Evolutionary conservation across 2,797 vertebrate species (phyloP).

Genomic region (Sebastes trivittatus): DNA sequence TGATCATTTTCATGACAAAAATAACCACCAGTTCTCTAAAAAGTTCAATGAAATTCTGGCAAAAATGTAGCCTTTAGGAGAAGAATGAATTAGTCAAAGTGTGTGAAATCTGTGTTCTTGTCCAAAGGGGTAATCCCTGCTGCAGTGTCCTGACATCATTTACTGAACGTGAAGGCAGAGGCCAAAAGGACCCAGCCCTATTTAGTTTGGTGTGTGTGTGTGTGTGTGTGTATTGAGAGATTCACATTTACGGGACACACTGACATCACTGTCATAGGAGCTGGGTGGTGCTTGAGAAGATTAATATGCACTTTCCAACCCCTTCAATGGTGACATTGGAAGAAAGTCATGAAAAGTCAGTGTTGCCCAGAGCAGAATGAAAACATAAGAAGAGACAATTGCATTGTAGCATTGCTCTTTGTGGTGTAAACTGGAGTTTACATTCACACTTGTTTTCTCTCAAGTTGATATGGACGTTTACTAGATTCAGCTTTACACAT

Average conservation of each 20-base stretch:
- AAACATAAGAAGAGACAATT: background rate
- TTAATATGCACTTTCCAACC: constrained; percentile 19
- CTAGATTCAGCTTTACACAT: background rate
- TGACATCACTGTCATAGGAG: constrained; percentile 34
- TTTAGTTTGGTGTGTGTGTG: background rate
- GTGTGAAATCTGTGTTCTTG: background rate
- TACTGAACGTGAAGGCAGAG: background rate
- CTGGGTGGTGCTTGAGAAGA: constrained; percentile 19
- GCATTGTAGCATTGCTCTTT: background rate
- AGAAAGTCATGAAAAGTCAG: constrained; percentile 1
- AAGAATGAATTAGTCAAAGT: background rate
- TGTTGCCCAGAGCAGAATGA: background rate
- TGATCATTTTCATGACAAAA: constrained; percentile 12
- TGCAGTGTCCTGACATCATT: constrained; percentile 7
- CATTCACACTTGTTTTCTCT: background rate
- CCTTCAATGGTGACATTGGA: background rate
- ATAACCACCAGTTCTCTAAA: background rate
- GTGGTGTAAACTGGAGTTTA: background rate
- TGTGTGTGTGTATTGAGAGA: background rate
- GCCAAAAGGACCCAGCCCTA: background rate
- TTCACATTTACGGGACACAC: background rate
- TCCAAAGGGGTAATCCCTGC: background rate
- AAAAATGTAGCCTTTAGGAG: background rate
- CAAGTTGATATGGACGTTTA: background rate
- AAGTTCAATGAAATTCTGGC: background rate